Conservation (phyloP, 53 echinoderm and acorn worm species). For the Echinometra lucunter region DNA sequence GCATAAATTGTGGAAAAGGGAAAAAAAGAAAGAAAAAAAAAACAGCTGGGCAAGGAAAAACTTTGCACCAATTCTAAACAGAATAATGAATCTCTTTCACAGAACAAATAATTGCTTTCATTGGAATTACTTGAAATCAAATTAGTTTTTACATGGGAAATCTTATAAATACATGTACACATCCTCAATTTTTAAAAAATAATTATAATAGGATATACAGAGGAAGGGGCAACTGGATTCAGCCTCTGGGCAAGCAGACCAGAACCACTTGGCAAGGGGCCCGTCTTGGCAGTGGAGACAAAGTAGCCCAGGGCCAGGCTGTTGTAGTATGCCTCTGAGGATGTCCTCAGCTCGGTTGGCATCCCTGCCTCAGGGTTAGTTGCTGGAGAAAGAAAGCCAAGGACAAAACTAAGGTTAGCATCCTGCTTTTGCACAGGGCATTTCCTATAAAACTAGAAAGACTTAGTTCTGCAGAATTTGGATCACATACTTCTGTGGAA, state of each 20-base stretch:
- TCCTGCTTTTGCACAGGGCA: not conserved
- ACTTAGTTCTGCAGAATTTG: no score
- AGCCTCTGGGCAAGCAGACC: slow-evolving; percentile 97
- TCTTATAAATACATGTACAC: not conserved
- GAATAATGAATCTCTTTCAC: not conserved
- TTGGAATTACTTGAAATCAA: not conserved
- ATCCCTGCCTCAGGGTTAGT: slow-evolving; percentile 67
- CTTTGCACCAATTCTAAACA: no score
- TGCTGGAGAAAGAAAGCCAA: slow-evolving; percentile 40
- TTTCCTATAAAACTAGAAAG: no score
- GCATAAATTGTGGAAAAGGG: no score
- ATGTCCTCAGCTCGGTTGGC: slow-evolving; percentile 79
- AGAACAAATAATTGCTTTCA: not conserved
- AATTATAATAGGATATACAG: slow-evolving; percentile 71
- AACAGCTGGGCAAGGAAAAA: not conserved
- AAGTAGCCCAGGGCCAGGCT: slow-evolving; percentile 97
- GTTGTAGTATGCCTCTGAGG: slow-evolving; percentile 77
- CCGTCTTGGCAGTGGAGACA: slow-evolving; percentile 96
- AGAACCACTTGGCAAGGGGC: slow-evolving; percentile 96
- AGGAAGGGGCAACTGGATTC: slow-evolving; percentile 98
- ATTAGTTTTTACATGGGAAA: not conserved
- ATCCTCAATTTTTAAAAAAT: not conserved
- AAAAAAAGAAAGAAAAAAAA: no score
- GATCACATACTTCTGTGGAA: no score
- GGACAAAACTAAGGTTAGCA: not conserved